A percentile compares a stretch with the other conserved stretches of the same genome.
These are phyloP conservation scores for Rousettus madagascariensis DNA, from an alignment of 2,797 vertebrate species.

Conservation along the genomic window DNA sequence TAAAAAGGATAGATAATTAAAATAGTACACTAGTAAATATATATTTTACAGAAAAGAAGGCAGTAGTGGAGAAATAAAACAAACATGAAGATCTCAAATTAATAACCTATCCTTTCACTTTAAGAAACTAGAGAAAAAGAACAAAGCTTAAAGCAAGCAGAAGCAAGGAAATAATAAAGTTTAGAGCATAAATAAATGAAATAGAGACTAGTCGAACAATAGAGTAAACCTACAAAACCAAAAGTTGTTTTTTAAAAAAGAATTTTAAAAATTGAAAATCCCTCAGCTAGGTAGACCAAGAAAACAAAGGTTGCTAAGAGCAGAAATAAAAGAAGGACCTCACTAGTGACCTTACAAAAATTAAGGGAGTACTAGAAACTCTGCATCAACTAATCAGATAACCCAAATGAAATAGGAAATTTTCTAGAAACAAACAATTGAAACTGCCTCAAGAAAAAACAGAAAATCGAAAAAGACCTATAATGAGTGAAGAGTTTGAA, in stretches of 20 bases:
- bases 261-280: constrained; percentile 24
- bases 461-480: neutral
- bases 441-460: neutral
- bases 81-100: neutral
- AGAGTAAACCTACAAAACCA: neutral
- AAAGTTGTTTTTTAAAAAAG: neutral
- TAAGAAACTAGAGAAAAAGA: neutral
- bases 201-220: neutral
- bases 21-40: neutral
- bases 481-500: neutral
- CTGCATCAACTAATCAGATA: neutral
- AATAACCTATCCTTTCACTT: neutral
- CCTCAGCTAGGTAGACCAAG: neutral
- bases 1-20: neutral
- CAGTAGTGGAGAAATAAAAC: neutral
- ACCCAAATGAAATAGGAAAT: neutral
- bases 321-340: neutral
- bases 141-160: neutral
- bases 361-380: neutral
- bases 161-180: neutral
- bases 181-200: constrained; percentile 9
- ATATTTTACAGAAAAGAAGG: neutral
- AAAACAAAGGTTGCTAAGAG: neutral
- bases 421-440: neutral
- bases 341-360: neutral